These are phyloP conservation scores for Argyrosomus japonicus DNA, from an alignment of 2,113 vertebrate species.

Conservation along the genomic window DNA sequence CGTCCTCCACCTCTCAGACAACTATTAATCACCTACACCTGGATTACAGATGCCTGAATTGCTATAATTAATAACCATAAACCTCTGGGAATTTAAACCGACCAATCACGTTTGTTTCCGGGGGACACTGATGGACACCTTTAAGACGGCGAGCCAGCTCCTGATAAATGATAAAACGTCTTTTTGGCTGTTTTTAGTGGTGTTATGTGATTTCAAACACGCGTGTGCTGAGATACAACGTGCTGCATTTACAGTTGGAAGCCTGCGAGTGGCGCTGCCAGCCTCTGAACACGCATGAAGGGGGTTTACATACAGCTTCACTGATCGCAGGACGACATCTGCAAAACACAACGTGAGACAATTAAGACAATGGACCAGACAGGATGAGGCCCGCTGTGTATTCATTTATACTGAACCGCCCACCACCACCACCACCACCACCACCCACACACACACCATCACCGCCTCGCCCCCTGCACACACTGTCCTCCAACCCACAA, in stretches of 20 bases:
- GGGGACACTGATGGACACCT: slow-evolving; percentile 1
- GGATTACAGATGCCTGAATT: slow-evolving; percentile 35
- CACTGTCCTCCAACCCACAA: neutral
- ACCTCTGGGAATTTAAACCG: slow-evolving; percentile 41
- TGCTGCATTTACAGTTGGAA: slow-evolving; percentile 36
- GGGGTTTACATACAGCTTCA: neutral
- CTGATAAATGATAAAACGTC: neutral
- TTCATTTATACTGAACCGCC: slow-evolving; percentile 15
- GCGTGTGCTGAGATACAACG: neutral
- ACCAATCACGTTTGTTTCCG: slow-evolving; percentile 32
- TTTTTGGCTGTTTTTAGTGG: neutral
- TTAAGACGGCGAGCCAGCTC: slow-evolving; percentile 9
- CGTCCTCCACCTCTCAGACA: slow-evolving; percentile 39
- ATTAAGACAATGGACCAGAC: slow-evolving; percentile 47
- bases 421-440: neutral
- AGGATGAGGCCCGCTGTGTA: slow-evolving; percentile 46
- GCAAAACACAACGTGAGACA: slow-evolving; percentile 14
- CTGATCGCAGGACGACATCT: slow-evolving; percentile 25
- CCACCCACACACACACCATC: neutral
- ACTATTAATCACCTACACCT: slow-evolving; percentile 57
- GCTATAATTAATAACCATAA: slow-evolving; percentile 59
- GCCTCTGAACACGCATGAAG: slow-evolving; percentile 11
- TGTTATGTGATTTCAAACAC: neutral
- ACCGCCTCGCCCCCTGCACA: neutral
- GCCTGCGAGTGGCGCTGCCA: slow-evolving; percentile 52